A percentile compares a stretch with the other conserved stretches of the same genome.
phyloP scores from a whole-genome alignment of 2,113 vertebrate genomes.

The Poeciliopsis turrubarensis region DNA sequence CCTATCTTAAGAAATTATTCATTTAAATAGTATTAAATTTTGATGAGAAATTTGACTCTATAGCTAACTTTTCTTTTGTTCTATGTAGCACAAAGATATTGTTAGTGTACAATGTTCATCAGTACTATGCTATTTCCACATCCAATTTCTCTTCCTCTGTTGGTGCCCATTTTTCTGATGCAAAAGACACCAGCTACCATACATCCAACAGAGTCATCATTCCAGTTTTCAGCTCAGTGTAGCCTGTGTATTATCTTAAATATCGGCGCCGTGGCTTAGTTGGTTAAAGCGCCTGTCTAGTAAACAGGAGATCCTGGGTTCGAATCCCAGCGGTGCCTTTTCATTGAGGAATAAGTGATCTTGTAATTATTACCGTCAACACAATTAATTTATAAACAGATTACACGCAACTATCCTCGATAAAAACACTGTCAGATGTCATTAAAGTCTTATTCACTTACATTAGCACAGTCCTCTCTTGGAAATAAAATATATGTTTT shows the following conservation, averaged over 20 bases:
- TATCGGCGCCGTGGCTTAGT: background rate
- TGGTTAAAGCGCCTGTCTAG: background rate
- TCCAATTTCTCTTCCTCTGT: background rate
- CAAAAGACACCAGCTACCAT: background rate
- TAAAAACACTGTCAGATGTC: no score
- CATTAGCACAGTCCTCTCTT: background rate
- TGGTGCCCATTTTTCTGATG: background rate
- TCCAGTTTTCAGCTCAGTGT: no score
- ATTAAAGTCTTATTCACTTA: background rate
- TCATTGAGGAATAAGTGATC: background rate
- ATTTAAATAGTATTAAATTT: no score
- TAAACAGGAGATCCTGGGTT: background rate
- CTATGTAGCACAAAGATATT: no score
- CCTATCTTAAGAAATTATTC: background rate
- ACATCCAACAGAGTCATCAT: background rate
- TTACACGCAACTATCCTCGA: background rate
- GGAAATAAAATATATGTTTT: background rate
- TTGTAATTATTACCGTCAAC: no score
- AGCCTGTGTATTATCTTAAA: accelerated
- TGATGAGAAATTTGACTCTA: no score
- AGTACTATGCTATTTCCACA: no score
- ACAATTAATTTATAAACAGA: no score
- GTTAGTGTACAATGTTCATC: no score
- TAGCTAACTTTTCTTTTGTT: no score
- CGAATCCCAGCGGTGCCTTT: background rate